A percentile compares a stretch with the other conserved stretches of the same genome.
Conservation (phyloP, 2,888 invertebrate genomes). For the Exocentrus adspersus region DNA sequence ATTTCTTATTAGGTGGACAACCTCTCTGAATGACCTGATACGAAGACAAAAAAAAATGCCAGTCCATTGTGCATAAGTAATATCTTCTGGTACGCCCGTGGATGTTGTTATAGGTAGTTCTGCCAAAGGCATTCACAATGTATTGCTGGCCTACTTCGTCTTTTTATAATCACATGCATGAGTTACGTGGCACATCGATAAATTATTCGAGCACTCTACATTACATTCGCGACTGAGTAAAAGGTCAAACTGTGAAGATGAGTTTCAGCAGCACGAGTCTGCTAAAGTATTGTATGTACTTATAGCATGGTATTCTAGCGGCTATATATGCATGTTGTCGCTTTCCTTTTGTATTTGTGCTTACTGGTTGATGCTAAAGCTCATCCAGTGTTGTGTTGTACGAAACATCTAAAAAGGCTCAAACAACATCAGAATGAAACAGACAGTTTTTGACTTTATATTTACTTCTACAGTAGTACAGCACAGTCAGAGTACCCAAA, state of each 20-base stretch:
- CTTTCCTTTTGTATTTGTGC: background rate
- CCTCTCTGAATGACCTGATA: too few species aligned
- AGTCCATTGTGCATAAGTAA: background rate
- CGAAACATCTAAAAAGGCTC: too few species aligned
- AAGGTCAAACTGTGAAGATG: slow-evolving; percentile 5
- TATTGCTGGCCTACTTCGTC: slow-evolving; percentile 13
- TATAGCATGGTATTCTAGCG: too few species aligned
- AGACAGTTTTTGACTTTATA: too few species aligned
- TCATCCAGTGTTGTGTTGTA: too few species aligned
- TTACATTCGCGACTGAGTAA: slow-evolving; percentile 12
- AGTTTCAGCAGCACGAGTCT: background rate
- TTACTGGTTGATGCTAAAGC: background rate
- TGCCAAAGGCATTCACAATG: slow-evolving; percentile 11
- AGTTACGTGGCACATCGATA: slow-evolving; percentile 16
- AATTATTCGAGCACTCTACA: slow-evolving; percentile 8
- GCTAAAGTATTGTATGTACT: too few species aligned
- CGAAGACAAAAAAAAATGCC: background rate
- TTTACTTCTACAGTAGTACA: too few species aligned
- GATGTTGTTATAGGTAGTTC: background rate
- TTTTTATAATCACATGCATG: slow-evolving; percentile 10
- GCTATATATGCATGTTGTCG: background rate
- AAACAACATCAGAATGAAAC: too few species aligned
- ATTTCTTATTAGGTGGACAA: too few species aligned
- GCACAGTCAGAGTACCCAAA: too few species aligned
- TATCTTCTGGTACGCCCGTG: background rate